A percentile compares a stretch with the other conserved stretches of the same genome.
phyloP scores from a whole-genome alignment of 2,113 vertebrate genomes.

The Orcinus orca region DNA sequence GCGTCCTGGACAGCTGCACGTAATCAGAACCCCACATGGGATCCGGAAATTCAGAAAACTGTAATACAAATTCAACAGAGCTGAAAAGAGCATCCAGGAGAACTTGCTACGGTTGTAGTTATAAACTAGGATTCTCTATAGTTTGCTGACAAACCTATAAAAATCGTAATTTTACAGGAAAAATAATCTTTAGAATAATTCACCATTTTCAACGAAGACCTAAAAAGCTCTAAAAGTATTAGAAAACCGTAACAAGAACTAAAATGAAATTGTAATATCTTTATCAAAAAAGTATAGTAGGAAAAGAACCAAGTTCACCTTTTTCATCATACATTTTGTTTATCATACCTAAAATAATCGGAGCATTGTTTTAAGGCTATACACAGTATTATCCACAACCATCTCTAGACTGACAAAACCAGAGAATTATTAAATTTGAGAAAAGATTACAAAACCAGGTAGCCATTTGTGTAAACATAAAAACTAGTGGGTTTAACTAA shows the following conservation, averaged over 20 bases:
- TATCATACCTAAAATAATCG: background rate
- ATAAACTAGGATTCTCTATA: background rate
- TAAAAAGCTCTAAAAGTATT: background rate
- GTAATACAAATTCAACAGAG: slow-evolving; percentile 70
- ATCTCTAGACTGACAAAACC: background rate
- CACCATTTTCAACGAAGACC: background rate
- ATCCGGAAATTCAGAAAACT: slow-evolving; percentile 95
- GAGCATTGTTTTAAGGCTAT: background rate
- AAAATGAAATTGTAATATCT: background rate
- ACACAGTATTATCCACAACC: background rate
- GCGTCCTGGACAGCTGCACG: slow-evolving; percentile 86
- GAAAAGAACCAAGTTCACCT: background rate
- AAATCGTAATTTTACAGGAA: background rate
- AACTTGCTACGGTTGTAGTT: background rate
- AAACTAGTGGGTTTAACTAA: background rate
- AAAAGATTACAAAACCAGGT: background rate
- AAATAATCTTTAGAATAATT: background rate
- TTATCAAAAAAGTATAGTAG: background rate
- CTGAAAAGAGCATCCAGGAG: slow-evolving; percentile 18
- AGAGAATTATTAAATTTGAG: background rate
- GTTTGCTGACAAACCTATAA: background rate
- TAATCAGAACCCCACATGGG: slow-evolving; percentile 96
- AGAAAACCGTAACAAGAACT: background rate
- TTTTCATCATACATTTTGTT: background rate
- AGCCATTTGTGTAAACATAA: background rate